Conservation (phyloP, 1,140 invertebrate genomes). For the Ctenoplectra terminalis region DNA sequence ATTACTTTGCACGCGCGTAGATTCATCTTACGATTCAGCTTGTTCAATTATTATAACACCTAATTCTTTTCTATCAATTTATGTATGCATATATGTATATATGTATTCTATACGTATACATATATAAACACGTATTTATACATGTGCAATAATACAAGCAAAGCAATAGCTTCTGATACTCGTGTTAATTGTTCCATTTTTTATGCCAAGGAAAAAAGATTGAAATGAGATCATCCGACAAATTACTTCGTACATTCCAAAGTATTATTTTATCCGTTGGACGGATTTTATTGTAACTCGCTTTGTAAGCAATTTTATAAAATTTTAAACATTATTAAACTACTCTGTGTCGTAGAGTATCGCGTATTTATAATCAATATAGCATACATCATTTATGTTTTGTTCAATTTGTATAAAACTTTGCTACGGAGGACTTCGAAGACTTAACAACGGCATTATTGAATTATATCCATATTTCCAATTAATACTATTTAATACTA, state of each 20-base stretch:
- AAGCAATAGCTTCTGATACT: constrained; percentile 39
- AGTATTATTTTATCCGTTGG: constrained; percentile 20
- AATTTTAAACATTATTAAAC: neutral
- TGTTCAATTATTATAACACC: too few species aligned
- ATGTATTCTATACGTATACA: constrained; percentile 12
- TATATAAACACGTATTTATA: neutral
- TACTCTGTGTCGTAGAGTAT: neutral
- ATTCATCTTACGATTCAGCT: constrained; percentile 4
- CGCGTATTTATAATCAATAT: neutral
- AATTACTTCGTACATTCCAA: neutral
- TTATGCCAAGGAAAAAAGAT: constrained; percentile 64
- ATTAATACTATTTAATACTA: constrained; percentile 41
- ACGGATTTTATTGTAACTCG: constrained; percentile 22
- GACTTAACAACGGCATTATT: neutral
- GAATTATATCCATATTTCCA: neutral
- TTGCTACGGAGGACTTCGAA: neutral
- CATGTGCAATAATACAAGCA: constrained; percentile 20
- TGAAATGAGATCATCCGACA: neutral
- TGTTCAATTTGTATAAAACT: neutral
- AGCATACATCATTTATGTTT: neutral
- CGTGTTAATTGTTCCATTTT: constrained; percentile 29
- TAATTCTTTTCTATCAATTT: too few species aligned
- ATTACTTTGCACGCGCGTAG: constrained; percentile 12
- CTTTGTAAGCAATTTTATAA: constrained; percentile 9
- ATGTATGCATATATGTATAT: neutral